These are phyloP conservation scores for Eulemur macaco DNA, from an alignment of 2,113 vertebrate genomes.

Conservation along the genomic window DNA sequence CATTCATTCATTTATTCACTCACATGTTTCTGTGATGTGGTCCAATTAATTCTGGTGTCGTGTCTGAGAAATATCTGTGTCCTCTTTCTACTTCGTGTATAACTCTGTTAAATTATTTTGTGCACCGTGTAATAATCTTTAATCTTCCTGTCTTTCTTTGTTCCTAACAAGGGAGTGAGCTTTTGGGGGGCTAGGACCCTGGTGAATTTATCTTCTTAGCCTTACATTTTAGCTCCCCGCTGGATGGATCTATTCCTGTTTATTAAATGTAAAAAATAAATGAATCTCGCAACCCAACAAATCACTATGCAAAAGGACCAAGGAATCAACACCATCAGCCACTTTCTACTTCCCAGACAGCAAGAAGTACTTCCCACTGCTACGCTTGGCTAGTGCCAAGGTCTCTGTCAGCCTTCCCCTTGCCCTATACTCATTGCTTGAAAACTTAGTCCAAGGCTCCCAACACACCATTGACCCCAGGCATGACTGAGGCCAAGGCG, in stretches of 20 bases:
- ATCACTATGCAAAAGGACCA: neutral
- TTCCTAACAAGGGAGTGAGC: neutral
- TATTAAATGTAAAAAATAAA: neutral
- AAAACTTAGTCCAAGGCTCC: neutral
- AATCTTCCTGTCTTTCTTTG: neutral
- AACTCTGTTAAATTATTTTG: neutral
- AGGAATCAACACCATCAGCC: neutral
- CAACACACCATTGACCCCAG: neutral
- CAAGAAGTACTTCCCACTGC: neutral
- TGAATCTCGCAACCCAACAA: neutral
- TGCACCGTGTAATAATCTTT: neutral
- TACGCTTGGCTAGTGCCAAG: neutral
- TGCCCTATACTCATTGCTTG: neutral
- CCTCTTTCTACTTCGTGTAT: neutral
- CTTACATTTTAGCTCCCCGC: neutral
- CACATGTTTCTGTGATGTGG: neutral
- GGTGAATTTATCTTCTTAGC: neutral
- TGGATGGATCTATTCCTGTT: neutral
- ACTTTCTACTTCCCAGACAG: neutral
- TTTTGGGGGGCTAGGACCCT: neutral
- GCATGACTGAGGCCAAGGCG: neutral
- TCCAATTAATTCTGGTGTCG: too few species aligned
- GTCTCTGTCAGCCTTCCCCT: neutral
- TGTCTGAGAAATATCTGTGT: too few species aligned
- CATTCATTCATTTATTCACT: neutral